A percentile compares a stretch with the other conserved stretches of the same genome.
Conservation (phyloP, 2,888 invertebrate species). For the Blera fallax region DNA sequence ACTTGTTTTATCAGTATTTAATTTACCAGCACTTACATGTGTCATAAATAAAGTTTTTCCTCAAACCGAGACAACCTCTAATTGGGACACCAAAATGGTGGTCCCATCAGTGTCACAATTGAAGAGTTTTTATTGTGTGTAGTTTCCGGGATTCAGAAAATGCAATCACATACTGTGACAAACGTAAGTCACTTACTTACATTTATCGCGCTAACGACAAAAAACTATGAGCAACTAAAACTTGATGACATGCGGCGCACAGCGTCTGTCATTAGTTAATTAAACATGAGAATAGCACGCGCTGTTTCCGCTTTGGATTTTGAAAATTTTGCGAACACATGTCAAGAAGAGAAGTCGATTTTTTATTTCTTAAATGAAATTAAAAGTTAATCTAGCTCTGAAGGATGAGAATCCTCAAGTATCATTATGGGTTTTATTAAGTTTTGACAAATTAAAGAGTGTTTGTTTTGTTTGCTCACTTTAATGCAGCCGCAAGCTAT, state of each 20-base stretch:
- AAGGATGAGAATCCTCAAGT: not conserved
- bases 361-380: not conserved
- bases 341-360: not conserved
- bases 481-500: not conserved
- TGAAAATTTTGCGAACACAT: slow-evolving; percentile 9
- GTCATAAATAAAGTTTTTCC: too few relatives aligned
- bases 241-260: not conserved
- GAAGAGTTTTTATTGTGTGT: too few relatives aligned
- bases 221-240: not conserved
- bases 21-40: too few relatives aligned
- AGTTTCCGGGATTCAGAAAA: not conserved
- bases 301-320: slow-evolving; percentile 13
- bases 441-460: not conserved
- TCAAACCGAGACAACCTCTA: too few relatives aligned
- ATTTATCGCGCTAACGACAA: too few relatives aligned
- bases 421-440: not conserved
- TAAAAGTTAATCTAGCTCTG: not conserved
- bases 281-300: slow-evolving; percentile 24
- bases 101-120: too few relatives aligned
- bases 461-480: not conserved
- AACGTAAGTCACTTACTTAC: slow-evolving; percentile 1
- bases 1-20: too few relatives aligned
- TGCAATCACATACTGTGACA: not conserved
- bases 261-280: slow-evolving; percentile 18
- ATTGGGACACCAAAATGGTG: too few relatives aligned